phyloP scores from a whole-genome alignment of 2,888 invertebrate species.

The Neoaliturus tenellus region DNA sequence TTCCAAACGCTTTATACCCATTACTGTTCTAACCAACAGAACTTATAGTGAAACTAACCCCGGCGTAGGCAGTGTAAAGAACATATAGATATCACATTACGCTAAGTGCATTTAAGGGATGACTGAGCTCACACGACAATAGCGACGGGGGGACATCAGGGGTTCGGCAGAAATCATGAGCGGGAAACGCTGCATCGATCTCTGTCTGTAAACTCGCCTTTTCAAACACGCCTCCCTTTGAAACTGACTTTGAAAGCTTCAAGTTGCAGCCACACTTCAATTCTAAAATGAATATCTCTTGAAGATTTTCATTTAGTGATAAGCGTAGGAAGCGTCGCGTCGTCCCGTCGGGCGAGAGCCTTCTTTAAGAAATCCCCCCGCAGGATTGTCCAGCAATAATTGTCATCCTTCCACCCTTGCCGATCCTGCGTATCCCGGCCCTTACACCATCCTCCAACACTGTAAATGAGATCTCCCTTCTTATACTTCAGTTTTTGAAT shows the following conservation, averaged over 20 bases:
- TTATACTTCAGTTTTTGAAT: too few species aligned
- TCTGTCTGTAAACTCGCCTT: constrained; percentile 36
- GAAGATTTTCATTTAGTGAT: constrained; percentile 47
- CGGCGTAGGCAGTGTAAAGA: too few species aligned
- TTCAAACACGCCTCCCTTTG: constrained; percentile 40
- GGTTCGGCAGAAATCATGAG: constrained; percentile 22
- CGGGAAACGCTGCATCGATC: constrained; percentile 16
- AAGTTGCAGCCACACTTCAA: constrained; percentile 41
- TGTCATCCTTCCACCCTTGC: neutral
- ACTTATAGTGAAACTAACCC: too few species aligned
- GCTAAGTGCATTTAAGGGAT: constrained; percentile 22
- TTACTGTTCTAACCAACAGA: too few species aligned
- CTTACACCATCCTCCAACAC: neutral
- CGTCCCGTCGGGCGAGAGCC: neutral
- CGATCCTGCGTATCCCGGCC: too few species aligned
- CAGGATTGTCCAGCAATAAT: neutral
- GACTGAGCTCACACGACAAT: neutral
- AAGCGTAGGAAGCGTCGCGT: too few species aligned
- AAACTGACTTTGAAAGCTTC: constrained; percentile 37
- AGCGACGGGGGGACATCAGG: neutral
- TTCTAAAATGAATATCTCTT: constrained; percentile 47
- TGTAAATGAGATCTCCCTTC: neutral
- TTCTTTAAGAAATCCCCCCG: constrained; percentile 11
- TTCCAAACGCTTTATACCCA: too few species aligned
- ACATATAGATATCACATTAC: constrained; percentile 21